Base-by-base conservation (phyloP, 2,797 vertebrate genomes). In the Tamandua tetradactyla region DNA sequence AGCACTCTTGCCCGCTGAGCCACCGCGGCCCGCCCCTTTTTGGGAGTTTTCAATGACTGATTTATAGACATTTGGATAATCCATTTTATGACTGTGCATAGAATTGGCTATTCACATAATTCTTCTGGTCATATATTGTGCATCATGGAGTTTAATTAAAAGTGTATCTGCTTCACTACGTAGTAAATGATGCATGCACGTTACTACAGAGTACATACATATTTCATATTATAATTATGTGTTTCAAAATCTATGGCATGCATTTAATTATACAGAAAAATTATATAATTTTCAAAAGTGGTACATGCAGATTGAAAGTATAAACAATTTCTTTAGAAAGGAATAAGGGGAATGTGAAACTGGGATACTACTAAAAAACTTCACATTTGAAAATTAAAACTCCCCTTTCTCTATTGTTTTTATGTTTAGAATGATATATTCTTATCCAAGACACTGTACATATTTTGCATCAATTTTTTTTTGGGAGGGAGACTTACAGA, bases 91-190 rank as follows among this genome's bases (percentile, higher is more conserved):
- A 27, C 52, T 93, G 11, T 95, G 94, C 87, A 87, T 87, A 74
- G 78, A 95, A 82, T 69, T 94, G 74, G 18, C 59, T 91, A 80
- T 37, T 80, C 78, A 94, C 69, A 93, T 96, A 93, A 95, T 93
- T 97, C 78, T 96, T 91, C 57, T 91, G 75, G 52, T 61, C 87
- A 71, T 95, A 74, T 93, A 94, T 86, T 96, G 81, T 94, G 93
- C 57, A 97, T 92, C 85, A 88, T 93, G 85, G 61, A 93, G 79
- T 94, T 97, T 97, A 97, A 97, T 96, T 97, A 96, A 95, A 97
- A 95, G 78, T 80, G 35, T 87, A 93, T 96, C 87, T 94, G 94
- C 84, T 88, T 95, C 95, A 93, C 75, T 96, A 83, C 95, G 94
- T 95, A 88, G 69, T 93, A 97, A 97, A 97, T 97, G 95, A 95